A percentile compares a stretch with the other conserved stretches of the same genome.
Evolutionary conservation across 2,113 vertebrate species (phyloP).

Genomic region (Ochotona curzoniae): DNA sequence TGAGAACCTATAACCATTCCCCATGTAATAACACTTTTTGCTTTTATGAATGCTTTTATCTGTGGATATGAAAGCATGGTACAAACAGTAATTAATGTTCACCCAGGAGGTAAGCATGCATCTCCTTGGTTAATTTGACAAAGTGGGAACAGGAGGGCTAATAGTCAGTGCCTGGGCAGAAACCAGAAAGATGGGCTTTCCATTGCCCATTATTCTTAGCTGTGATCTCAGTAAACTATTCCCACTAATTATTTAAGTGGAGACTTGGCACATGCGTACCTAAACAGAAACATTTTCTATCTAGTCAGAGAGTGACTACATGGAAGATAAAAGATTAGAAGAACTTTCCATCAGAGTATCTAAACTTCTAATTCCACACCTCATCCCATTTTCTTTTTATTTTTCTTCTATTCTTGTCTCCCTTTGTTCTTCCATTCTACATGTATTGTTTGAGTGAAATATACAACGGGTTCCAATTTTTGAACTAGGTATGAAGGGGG

Average conservation of each 20-base stretch:
- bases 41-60: constrained; percentile 80
- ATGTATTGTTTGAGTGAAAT: neutral
- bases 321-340: constrained; percentile 8
- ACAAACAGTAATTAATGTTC: constrained; percentile 72
- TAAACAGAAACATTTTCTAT: constrained; percentile 9
- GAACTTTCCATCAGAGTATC: neutral
- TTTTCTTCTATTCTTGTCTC: neutral
- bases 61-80: constrained; percentile 75
- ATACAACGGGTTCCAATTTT: neutral
- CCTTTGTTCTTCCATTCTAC: neutral
- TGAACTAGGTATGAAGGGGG: neutral
- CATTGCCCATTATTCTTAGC: neutral
- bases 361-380: neutral
- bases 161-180: constrained; percentile 14
- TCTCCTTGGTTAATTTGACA: constrained; percentile 46
- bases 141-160: neutral
- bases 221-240: neutral
- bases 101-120: constrained; percentile 61
- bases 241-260: neutral
- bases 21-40: constrained; percentile 63
- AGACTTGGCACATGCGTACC: neutral
- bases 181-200: neutral
- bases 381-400: no score
- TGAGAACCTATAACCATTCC: constrained; percentile 68
- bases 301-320: neutral